phyloP scores from a whole-genome alignment of 2,113 vertebrate species.

The Halcyon senegalensis region DNA sequence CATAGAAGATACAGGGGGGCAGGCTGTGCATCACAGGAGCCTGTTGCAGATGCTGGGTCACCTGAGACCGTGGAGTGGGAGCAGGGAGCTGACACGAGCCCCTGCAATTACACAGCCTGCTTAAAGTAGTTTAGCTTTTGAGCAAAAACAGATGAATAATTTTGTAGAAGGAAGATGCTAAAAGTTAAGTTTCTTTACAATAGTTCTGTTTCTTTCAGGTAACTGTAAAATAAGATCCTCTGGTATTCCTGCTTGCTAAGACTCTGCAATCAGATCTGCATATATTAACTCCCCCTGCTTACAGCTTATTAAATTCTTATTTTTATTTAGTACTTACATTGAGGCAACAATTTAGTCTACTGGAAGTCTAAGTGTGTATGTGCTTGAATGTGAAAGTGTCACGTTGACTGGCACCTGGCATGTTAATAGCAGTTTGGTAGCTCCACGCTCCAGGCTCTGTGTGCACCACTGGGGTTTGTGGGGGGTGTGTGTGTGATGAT shows the following conservation, averaged over 20 bases:
- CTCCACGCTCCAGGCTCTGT: not conserved
- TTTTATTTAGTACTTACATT: not conserved
- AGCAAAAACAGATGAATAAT: not conserved
- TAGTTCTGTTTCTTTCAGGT: not conserved
- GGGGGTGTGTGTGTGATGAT: not conserved
- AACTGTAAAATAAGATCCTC: not conserved
- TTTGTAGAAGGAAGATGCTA: not conserved
- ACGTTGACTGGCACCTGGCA: not conserved
- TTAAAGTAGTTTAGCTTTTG: not conserved
- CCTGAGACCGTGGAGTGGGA: not conserved
- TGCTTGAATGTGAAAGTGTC: not conserved
- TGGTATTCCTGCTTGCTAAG: not conserved
- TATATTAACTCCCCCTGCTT: not conserved
- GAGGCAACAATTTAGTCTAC: not conserved
- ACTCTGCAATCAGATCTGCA: not conserved
- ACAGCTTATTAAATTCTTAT: not conserved
- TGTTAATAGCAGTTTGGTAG: not conserved
- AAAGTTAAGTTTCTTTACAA: not conserved
- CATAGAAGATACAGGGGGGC: not conserved
- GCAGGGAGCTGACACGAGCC: not conserved
- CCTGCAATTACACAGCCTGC: not conserved
- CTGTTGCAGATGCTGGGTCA: not conserved
- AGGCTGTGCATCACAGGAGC: not conserved
- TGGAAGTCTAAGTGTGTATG: not conserved
- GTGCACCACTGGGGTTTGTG: accelerated